Percentiles rank a stretch among this genome's conserved stretches.
Conservation (phyloP, 2,888 invertebrate species). For the Lepetodrilus schrolli region DNA sequence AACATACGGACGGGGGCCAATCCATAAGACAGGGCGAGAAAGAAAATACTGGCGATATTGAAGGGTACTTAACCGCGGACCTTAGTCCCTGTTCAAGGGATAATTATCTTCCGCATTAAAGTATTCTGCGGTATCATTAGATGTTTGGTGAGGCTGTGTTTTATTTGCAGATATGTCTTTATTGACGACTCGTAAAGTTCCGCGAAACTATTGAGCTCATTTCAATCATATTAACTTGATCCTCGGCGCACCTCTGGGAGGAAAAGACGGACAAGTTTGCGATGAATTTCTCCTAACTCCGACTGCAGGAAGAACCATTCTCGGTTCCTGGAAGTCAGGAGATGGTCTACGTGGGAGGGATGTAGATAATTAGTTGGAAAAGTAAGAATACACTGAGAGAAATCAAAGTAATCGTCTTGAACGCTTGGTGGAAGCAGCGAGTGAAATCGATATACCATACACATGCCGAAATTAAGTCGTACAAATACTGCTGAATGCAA, state of each 20-base stretch:
- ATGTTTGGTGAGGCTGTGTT: conserved; percentile 14
- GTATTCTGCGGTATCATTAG: conserved; percentile 2
- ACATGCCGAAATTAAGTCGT: too few relatives aligned
- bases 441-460: too few relatives aligned
- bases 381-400: too few relatives aligned
- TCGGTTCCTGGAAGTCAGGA: too few relatives aligned
- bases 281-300: conserved; percentile 20
- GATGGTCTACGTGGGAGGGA: too few relatives aligned
- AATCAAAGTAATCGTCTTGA: too few relatives aligned
- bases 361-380: too few relatives aligned
- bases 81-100: conserved; percentile 17
- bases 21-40: conserved; percentile 16
- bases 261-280: background rate
- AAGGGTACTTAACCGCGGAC: conserved; percentile 19
- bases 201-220: background rate
- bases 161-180: conserved; percentile 22
- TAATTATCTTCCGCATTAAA: conserved; percentile 19
- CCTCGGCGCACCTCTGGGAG: background rate
- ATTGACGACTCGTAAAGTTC: conserved; percentile 19
- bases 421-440: too few relatives aligned
- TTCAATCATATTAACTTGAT: conserved; percentile 26
- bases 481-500: too few relatives aligned
- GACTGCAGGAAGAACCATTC: too few relatives aligned
- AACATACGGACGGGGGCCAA: background rate
- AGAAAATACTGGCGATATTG: conserved; percentile 9